Base-by-base conservation (phyloP, 2,888 invertebrate genomes). In the Orchesella flavescens region DNA sequence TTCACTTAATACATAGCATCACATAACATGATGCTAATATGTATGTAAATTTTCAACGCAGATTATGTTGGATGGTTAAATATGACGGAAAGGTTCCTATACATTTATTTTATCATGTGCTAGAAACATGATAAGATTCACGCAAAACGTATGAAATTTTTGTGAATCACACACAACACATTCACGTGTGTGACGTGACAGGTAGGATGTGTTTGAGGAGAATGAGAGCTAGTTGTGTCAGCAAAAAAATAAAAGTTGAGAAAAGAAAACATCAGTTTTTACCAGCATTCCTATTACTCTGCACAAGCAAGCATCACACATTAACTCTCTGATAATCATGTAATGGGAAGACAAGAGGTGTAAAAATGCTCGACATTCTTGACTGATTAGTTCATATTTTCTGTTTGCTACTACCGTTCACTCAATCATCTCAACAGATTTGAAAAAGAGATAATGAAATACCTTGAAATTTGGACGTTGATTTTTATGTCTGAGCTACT, bases 291-390 rank as follows among this genome's bases (percentile, higher is more conserved):
- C 57, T 17, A 17, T 10, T n/a, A 17, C 57, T 57, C 19, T 19
- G 17, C n/a, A 34, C 34, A 34, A 34, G 34, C 34, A 34, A n/a
- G n/a, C 59, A 17, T 69, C n/a, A 63, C 71, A 72, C 49, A 72
- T 65, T 79, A 72, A 72, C 71, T 65, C 19, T 53, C 49, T 63
- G 66, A 74, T 74, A 74, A 73, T 80, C 59, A 73, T 66, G 80
- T 82, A 84, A 82, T 84, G 72, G 74, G 77, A 78, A 81, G 78
- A 79, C 73, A 85, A 85, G 85, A 85, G 85, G 82, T 82, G 82
- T 85, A 83, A 85, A 85, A 85, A 82, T 85, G 82, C 21, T 79
- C 69, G 75, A 57, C 73, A 75, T 85, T 77, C 82, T 85, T 85
- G 82, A 82, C 78, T 82, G 82, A 83, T 85, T 85, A 82, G 84